phyloP scores from a whole-genome alignment of 2,113 vertebrate genomes.

The Nansenia antarctica region DNA sequence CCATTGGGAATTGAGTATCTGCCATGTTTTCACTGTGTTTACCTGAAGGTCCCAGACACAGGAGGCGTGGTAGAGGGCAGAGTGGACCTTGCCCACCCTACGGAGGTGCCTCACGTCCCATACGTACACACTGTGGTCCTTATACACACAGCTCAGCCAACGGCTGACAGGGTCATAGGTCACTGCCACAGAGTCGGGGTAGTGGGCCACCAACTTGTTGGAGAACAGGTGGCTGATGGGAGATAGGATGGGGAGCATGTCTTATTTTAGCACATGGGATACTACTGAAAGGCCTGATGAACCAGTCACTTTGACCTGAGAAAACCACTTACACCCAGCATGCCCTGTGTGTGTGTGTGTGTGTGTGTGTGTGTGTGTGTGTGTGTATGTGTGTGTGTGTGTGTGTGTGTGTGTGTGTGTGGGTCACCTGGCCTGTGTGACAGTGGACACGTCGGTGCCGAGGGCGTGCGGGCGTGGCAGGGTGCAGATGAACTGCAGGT shows the following conservation, averaged over 20 bases:
- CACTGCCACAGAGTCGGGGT: conserved; percentile 88
- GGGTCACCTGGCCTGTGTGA: conserved; percentile 85
- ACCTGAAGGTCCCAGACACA: conserved; percentile 96
- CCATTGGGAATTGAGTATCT: too few relatives aligned
- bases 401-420: not conserved
- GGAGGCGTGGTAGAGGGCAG: conserved; percentile 89
- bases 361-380: not conserved
- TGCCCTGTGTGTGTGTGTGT: not conserved
- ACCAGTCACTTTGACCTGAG: too few relatives aligned
- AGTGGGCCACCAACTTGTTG: conserved; percentile 73
- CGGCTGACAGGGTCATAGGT: conserved; percentile 88
- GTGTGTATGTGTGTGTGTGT: not conserved
- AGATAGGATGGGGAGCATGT: not conserved
- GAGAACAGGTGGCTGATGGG: conserved; percentile 81
- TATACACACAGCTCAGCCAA: conserved; percentile 95
- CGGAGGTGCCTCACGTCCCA: conserved; percentile 91
- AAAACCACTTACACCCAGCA: not conserved
- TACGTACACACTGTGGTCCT: conserved; percentile 95
- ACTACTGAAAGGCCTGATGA: too few relatives aligned
- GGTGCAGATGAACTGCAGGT: conserved; percentile 88
- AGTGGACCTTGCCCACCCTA: conserved; percentile 92
- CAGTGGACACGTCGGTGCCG: conserved; percentile 79
- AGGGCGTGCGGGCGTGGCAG: conserved; percentile 89
- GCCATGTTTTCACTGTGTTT: not conserved
- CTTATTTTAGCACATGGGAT: too few relatives aligned